Evolutionary conservation across 2,113 vertebrate species (phyloP).

Genomic region (Vimba vimba): DNA sequence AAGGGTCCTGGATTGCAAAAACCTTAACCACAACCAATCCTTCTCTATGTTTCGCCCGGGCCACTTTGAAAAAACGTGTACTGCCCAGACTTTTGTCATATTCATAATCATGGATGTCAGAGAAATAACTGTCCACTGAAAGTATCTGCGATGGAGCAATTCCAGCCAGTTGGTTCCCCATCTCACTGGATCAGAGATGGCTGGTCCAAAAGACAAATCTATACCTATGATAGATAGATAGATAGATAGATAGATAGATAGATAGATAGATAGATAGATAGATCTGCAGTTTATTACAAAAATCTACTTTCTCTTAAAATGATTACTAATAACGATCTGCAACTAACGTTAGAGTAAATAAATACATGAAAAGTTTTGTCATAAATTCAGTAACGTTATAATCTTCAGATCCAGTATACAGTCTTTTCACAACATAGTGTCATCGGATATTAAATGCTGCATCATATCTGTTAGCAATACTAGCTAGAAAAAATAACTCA

Average conservation of each 20-base stretch:
- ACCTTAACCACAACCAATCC: constrained; percentile 96
- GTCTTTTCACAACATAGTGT: neutral
- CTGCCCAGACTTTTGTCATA: constrained; percentile 97
- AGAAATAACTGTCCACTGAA: constrained; percentile 98
- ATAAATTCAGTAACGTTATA: neutral
- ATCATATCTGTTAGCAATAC: constrained; percentile 12
- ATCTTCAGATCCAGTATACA: neutral
- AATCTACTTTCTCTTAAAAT: neutral
- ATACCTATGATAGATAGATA: neutral
- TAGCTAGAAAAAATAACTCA: neutral
- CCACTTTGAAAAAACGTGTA: constrained; percentile 98
- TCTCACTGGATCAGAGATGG: neutral
- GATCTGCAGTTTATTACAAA: neutral
- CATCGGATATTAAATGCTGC: constrained; percentile 9
- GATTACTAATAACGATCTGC: neutral
- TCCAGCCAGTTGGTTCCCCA: constrained; percentile 98
- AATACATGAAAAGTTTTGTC: neutral
- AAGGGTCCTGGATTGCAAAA: constrained; percentile 97
- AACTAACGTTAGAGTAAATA: neutral
- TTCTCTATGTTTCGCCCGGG: constrained; percentile 92
- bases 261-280: neutral
- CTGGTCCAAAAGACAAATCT: neutral
- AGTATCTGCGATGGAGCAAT: constrained; percentile 98
- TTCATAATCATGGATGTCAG: constrained; percentile 94
- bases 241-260: constrained; percentile 5